Evolutionary conservation across 2,888 invertebrate genomes (phyloP).

Genomic region (Nomada fucata): DNA sequence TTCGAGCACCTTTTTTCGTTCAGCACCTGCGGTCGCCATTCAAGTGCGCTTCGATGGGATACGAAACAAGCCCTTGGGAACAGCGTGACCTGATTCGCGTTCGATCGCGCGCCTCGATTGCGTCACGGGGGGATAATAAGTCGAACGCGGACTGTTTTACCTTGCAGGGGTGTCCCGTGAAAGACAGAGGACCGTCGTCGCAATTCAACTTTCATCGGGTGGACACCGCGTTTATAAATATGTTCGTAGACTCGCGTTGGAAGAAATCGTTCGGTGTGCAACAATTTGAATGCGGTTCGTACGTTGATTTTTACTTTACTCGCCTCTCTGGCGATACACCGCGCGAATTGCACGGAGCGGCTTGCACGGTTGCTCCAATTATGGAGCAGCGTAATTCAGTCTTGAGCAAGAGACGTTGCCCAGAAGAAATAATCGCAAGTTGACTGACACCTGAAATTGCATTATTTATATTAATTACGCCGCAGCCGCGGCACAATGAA

Average conservation of each 20-base stretch:
- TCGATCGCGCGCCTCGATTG: slow-evolving; percentile 16
- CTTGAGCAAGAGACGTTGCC: slow-evolving; percentile 4
- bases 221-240: too few species aligned
- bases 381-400: background rate
- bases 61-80: background rate
- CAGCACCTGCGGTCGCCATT: slow-evolving; percentile 25
- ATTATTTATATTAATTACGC: slow-evolving; percentile 32
- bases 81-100: slow-evolving; percentile 26
- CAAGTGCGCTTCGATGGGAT: background rate
- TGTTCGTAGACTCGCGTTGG: too few species aligned
- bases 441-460: slow-evolving; percentile 17
- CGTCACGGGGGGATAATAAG: background rate
- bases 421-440: background rate
- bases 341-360: background rate
- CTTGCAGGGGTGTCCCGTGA: background rate
- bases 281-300: too few species aligned
- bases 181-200: background rate
- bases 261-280: too few species aligned
- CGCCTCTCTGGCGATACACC: too few species aligned
- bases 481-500: background rate
- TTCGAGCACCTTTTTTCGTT: slow-evolving; percentile 6
- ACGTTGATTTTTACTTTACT: too few species aligned
- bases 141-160: background rate
- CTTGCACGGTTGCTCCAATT: slow-evolving; percentile 18
- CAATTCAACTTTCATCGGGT: too few species aligned